A percentile compares a stretch with the other conserved stretches of the same genome.
phyloP scores from a whole-genome alignment of 2,888 invertebrate species.

The Volucella inflata region DNA sequence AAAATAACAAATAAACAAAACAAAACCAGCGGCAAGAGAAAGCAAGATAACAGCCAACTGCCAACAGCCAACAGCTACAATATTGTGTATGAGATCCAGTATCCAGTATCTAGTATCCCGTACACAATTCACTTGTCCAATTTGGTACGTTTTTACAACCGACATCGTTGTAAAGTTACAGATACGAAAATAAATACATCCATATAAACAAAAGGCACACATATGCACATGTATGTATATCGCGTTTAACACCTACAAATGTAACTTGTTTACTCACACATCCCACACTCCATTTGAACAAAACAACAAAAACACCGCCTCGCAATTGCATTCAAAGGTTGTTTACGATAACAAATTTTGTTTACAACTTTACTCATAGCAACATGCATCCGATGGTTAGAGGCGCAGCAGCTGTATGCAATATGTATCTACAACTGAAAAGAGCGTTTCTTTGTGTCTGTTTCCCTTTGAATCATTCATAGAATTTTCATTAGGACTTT shows the following conservation, averaged over 20 bases:
- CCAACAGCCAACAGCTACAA: not conserved
- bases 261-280: slow-evolving; percentile 26
- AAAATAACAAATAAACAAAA: not conserved
- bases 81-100: no score
- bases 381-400: slow-evolving; percentile 23
- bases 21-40: no score
- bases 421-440: not conserved
- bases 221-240: not conserved
- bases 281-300: not conserved
- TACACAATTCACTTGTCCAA: slow-evolving; percentile 1
- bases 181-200: no score
- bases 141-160: not conserved
- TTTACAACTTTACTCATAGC: slow-evolving; percentile 29
- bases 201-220: slow-evolving; percentile 29
- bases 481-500: slow-evolving; percentile 7
- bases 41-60: not conserved
- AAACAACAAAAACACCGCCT: not conserved
- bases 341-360: slow-evolving; percentile 22
- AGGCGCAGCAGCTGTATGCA: not conserved
- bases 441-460: not conserved
- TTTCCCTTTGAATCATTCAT: slow-evolving; percentile 26
- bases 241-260: slow-evolving; percentile 12
- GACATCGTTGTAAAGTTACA: slow-evolving; percentile 23
- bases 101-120: not conserved
- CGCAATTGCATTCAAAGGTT: slow-evolving; percentile 14